Evolutionary conservation across 1,140 invertebrate species (phyloP).

Genomic region (Trinorchestia longiramus): DNA sequence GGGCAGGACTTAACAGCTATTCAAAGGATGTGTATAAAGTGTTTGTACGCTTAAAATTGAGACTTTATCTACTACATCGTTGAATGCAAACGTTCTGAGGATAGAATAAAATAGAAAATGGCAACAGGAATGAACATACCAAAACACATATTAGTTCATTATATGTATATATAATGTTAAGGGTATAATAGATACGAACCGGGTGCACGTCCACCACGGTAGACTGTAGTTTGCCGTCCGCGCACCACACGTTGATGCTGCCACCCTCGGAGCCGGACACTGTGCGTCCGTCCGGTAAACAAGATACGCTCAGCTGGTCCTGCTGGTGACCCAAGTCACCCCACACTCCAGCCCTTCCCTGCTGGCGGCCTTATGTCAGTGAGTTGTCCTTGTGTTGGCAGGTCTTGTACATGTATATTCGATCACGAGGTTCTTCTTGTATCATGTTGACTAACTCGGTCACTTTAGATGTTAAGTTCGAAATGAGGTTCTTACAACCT

Average conservation of each 20-base stretch:
- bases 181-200: no score
- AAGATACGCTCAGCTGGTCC: constrained; percentile 53
- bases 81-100: no score
- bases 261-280: constrained; percentile 54
- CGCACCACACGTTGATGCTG: constrained; percentile 40
- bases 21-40: no score
- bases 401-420: background rate
- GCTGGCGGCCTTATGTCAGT: background rate
- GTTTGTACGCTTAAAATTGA: no score
- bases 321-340: constrained; percentile 46
- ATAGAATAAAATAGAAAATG: no score
- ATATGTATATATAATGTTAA: no score
- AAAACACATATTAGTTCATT: no score
- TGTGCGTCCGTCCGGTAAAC: constrained; percentile 25
- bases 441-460: background rate
- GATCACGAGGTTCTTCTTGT: background rate
- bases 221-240: constrained; percentile 22
- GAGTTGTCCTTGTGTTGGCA: background rate
- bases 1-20: no score
- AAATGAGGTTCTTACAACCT: background rate
- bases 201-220: constrained; percentile 51
- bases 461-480: background rate
- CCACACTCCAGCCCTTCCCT: constrained; percentile 51
- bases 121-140: no score
- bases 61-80: no score